Conservation (phyloP, 2,113 vertebrate species). For the Cryptoleucopteryx plumbea region DNA sequence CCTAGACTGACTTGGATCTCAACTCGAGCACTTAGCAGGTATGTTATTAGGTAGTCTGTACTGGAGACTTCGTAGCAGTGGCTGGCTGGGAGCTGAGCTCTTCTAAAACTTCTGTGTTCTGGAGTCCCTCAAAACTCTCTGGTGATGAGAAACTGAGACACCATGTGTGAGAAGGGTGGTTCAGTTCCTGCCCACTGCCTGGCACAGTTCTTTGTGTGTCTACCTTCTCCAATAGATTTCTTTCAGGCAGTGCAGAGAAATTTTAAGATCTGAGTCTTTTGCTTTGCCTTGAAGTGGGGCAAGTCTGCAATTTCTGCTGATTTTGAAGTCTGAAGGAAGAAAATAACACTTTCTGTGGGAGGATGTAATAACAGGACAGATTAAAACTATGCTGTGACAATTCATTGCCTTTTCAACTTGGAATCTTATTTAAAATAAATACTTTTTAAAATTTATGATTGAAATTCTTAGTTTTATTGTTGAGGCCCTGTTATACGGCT, state of each 20-base stretch:
- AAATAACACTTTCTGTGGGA: background rate
- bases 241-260: background rate
- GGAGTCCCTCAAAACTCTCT: background rate
- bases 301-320: background rate
- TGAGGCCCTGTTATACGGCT: background rate
- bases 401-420: background rate
- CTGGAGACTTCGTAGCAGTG: accelerated
- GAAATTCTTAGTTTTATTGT: background rate
- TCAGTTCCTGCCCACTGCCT: background rate
- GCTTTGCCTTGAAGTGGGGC: background rate
- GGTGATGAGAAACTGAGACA: background rate
- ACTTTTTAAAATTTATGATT: background rate
- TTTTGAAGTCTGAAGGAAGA: background rate
- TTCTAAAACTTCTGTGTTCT: background rate
- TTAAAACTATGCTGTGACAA: background rate
- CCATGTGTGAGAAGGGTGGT: background rate
- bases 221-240: background rate
- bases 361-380: background rate
- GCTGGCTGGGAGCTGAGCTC: background rate
- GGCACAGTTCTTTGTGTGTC: background rate
- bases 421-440: background rate
- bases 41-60: background rate
- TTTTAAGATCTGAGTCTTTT: background rate
- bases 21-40: background rate
- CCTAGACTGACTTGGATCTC: background rate